phyloP scores from a whole-genome alignment of 1,140 invertebrate genomes.

The Drosophila repletoides region DNA sequence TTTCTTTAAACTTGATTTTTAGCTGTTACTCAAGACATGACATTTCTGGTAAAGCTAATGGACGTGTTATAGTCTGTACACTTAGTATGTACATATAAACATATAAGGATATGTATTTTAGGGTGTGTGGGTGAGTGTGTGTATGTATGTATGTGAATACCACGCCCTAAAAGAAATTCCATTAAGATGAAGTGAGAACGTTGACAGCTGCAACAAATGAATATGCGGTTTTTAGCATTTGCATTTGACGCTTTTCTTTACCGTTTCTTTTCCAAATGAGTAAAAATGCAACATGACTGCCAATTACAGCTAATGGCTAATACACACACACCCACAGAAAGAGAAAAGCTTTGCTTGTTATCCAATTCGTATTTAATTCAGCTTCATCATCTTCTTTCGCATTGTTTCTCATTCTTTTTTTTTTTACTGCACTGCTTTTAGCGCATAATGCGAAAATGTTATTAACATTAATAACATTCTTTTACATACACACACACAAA shows the following conservation, averaged over 20 bases:
- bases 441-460: constrained; percentile 57
- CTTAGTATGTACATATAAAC: constrained; percentile 1
- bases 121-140: not conserved
- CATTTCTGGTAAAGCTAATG: constrained; percentile 39
- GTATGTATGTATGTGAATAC: not conserved
- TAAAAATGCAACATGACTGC: constrained; percentile 71
- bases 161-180: constrained; percentile 25
- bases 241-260: constrained; percentile 58
- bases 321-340: not conserved
- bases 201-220: constrained; percentile 65
- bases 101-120: not conserved
- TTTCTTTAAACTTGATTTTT: constrained; percentile 50
- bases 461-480: constrained; percentile 53
- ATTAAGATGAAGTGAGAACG: constrained; percentile 38
- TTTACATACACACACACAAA: not conserved
- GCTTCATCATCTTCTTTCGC: constrained; percentile 8
- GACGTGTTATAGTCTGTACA: constrained; percentile 13
- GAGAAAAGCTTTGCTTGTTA: not conserved
- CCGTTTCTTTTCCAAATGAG: constrained; percentile 64
- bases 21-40: constrained; percentile 17
- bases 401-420: not conserved
- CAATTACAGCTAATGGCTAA: constrained; percentile 65
- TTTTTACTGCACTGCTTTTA: constrained; percentile 41
- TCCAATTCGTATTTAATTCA: constrained; percentile 20
- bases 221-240: constrained; percentile 77